A percentile compares a stretch with the other conserved stretches of the same genome.
Conservation (phyloP, 2,797 vertebrate genomes). For the Schizothorax lantsangensis region DNA sequence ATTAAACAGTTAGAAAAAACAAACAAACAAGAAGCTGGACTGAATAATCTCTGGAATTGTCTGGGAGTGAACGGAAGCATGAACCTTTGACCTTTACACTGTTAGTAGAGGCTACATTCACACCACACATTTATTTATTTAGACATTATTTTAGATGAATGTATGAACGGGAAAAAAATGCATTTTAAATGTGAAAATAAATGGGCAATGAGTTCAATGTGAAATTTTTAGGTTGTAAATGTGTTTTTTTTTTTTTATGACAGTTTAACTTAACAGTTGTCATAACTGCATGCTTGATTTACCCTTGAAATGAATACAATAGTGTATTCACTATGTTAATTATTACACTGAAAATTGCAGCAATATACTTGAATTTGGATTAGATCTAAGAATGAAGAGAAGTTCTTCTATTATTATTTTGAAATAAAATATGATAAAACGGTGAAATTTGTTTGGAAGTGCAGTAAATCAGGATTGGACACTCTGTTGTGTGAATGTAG, state of each 20-base stretch:
- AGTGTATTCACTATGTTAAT: background rate
- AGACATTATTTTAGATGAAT: background rate
- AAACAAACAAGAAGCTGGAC: background rate
- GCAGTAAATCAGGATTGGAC: background rate
- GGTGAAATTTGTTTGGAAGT: background rate
- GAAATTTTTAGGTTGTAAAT: background rate
- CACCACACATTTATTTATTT: background rate
- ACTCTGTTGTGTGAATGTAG: background rate
- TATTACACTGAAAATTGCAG: background rate
- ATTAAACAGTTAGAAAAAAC: background rate
- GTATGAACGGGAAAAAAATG: background rate
- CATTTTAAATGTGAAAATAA: background rate
- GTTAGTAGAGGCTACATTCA: constrained; percentile 5
- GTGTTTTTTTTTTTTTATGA: background rate
- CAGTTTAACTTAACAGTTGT: background rate
- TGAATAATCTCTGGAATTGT: constrained; percentile 14
- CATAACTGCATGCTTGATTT: background rate
- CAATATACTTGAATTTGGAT: background rate
- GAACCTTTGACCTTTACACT: background rate
- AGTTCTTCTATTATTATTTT: background rate
- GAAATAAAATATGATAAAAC: background rate
- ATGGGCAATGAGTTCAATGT: background rate
- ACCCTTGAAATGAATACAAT: background rate
- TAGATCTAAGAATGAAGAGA: background rate
- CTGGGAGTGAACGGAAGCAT: background rate